Evolutionary conservation across 2,113 vertebrate species (phyloP).

Genomic region (Lynx canadensis): DNA sequence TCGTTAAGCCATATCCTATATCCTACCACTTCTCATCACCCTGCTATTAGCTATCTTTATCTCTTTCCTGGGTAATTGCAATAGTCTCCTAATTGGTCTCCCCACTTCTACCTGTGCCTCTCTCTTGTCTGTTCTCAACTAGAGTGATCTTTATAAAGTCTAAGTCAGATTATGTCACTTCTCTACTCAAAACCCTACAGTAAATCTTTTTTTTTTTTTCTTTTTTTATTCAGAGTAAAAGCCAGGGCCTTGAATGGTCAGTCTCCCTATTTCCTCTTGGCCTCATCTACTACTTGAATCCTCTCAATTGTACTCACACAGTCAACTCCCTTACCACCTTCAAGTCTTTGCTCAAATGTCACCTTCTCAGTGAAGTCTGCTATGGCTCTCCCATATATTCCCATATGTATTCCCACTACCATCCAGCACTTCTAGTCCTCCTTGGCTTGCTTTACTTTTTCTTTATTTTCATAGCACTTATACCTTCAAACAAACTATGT

Average conservation of each 20-base stretch:
- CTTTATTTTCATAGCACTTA: slow-evolving; percentile 4
- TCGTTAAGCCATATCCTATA: background rate
- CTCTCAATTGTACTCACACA: background rate
- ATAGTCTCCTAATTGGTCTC: background rate
- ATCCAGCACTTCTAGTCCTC: background rate
- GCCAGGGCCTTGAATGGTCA: background rate
- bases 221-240: background rate
- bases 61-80: background rate
- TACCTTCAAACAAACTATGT: background rate
- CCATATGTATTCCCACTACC: background rate
- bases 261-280: background rate
- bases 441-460: slow-evolving; percentile 10
- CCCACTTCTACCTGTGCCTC: background rate
- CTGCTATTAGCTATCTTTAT: background rate
- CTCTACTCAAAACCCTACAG: background rate
- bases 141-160: background rate
- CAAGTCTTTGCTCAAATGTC: background rate
- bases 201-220: background rate
- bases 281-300: background rate
- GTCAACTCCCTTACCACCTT: background rate
- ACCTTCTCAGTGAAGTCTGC: background rate
- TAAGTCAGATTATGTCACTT: background rate
- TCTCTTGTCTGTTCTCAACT: background rate
- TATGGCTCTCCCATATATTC: background rate
- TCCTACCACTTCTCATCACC: background rate